Percentiles rank a stretch among this genome's conserved stretches.
phyloP scores from a whole-genome alignment of 1,140 invertebrate genomes.

The Apis laboriosa region DNA sequence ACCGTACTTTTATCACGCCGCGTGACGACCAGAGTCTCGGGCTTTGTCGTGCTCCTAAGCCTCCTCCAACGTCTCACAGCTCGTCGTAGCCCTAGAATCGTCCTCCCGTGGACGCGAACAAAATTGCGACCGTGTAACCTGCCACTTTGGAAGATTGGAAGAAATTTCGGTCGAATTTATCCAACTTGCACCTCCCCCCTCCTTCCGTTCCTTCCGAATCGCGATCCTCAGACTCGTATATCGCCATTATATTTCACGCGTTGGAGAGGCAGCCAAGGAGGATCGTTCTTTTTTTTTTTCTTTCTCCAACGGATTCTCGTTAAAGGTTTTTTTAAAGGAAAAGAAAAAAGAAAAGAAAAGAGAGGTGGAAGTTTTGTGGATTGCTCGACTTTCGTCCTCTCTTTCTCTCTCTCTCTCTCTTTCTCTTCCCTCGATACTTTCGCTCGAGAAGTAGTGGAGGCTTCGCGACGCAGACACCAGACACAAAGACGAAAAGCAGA shows the following conservation, averaged over 20 bases:
- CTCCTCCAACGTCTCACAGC: background rate
- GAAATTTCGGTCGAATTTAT: conserved; percentile 15
- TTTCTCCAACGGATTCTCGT: background rate
- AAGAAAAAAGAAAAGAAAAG: background rate
- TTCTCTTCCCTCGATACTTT: background rate
- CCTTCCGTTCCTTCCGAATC: too few relatives aligned
- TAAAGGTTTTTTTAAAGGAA: background rate
- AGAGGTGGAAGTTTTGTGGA: background rate
- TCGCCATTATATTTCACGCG: too few relatives aligned
- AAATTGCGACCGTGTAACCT: conserved; percentile 10
- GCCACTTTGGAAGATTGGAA: conserved; percentile 27
- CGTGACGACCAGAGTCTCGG: conserved; percentile 1
- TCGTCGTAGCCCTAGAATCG: too few relatives aligned
- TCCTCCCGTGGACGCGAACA: background rate
- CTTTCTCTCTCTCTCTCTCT: background rate
- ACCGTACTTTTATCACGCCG: conserved; percentile 31
- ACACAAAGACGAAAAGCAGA: conserved; percentile 36
- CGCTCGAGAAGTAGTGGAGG: background rate
- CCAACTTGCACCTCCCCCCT: background rate
- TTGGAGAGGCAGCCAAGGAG: too few relatives aligned
- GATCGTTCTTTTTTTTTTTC: too few relatives aligned
- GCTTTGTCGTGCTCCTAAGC: conserved; percentile 38
- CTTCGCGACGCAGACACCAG: conserved; percentile 5
- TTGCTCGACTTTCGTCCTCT: background rate
- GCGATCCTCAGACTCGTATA: too few relatives aligned